Conservation (phyloP, 2,797 vertebrate genomes). For the Alca torda region DNA sequence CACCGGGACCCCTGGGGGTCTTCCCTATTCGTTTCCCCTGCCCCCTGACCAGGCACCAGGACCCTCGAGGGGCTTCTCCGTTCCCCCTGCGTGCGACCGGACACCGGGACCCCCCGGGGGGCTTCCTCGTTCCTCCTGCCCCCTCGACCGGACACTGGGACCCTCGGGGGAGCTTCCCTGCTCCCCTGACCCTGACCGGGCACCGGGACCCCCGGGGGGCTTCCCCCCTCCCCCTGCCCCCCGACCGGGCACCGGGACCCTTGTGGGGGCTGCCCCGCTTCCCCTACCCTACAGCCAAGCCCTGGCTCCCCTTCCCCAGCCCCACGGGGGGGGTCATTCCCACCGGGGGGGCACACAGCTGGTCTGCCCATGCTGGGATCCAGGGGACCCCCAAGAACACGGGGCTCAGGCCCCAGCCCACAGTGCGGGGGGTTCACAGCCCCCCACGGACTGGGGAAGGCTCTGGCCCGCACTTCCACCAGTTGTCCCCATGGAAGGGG, state of each 20-base stretch:
- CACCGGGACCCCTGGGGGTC: background rate
- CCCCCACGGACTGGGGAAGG: background rate
- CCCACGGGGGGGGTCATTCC: background rate
- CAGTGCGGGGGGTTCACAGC: background rate
- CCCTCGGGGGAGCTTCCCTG: background rate
- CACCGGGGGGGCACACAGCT: no score
- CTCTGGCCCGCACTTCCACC: accelerated
- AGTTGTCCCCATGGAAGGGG: background rate
- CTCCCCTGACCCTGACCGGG: no score
- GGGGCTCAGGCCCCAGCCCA: background rate
- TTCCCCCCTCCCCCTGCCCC: background rate
- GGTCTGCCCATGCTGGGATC: background rate
- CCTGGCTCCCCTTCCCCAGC: background rate
- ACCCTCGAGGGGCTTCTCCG: background rate
- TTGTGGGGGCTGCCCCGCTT: background rate
- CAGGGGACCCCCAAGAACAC: no score
- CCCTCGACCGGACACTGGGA: no score
- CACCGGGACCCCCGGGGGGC: background rate
- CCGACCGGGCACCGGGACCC: background rate
- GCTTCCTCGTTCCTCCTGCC: background rate
- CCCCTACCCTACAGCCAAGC: background rate
- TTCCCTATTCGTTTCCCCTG: no score
- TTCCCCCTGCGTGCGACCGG: no score
- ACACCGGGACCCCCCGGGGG: background rate
- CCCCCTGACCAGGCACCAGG: background rate